phyloP scores from a whole-genome alignment of 2,888 invertebrate species.

The Dryocosmus kuriphilus region DNA sequence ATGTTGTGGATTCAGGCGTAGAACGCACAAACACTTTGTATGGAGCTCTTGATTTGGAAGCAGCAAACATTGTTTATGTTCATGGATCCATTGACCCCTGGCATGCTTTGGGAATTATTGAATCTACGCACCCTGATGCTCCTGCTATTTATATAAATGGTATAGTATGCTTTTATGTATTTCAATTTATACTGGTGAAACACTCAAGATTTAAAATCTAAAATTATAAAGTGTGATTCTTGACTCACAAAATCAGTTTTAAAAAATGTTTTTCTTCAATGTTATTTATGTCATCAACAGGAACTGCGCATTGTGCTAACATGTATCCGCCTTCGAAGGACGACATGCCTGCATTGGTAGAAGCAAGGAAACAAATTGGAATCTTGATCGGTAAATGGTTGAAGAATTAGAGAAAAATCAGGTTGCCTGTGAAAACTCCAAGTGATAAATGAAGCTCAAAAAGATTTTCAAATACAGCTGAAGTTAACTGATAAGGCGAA shows the following conservation, averaged over 20 bases:
- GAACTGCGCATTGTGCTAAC: constrained; percentile 96
- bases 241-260: constrained; percentile 4
- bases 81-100: constrained; percentile 95
- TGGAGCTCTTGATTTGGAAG: constrained; percentile 86
- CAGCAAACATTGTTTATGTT: constrained; percentile 88
- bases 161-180: constrained; percentile 66
- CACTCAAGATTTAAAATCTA: not conserved
- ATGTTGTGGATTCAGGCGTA: constrained; percentile 82
- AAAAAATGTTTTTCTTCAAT: not conserved
- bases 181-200: no score
- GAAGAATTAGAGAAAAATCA: constrained; percentile 47
- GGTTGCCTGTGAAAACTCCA: not conserved
- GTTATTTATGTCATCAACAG: constrained; percentile 76
- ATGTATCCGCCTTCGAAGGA: constrained; percentile 88
- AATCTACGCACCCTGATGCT: constrained; percentile 79
- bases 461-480: not conserved
- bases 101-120: constrained; percentile 88
- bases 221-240: constrained; percentile 25
- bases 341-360: constrained; percentile 84
- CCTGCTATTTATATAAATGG: constrained; percentile 89
- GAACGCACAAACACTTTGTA: constrained; percentile 88
- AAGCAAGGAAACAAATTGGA: constrained; percentile 84
- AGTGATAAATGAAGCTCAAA: not conserved
- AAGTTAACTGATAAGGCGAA: not conserved
- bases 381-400: constrained; percentile 82